These are phyloP conservation scores for Drosophila mayri DNA, from an alignment of 1,140 invertebrate genomes.

Conservation along the genomic window DNA sequence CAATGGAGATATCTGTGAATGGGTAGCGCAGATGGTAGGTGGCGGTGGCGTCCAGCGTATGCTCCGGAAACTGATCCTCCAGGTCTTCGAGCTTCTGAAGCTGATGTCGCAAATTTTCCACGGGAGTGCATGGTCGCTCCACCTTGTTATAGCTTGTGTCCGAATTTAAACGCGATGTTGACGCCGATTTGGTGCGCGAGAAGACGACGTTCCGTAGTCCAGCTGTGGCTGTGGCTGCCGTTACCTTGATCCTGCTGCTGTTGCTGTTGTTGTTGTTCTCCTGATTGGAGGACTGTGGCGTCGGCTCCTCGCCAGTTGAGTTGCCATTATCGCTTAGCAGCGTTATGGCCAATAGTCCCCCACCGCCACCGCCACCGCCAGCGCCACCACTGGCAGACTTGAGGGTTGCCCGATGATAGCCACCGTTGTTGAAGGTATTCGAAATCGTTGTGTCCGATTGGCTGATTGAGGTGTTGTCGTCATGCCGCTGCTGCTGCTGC, in stretches of 20 bases:
- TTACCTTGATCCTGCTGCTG: conserved; percentile 19
- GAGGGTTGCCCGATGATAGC: conserved; percentile 56
- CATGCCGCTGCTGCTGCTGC: conserved; percentile 74
- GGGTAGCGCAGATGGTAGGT: conserved; percentile 91
- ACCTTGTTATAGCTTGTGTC: conserved; percentile 58
- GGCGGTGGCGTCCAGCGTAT: conserved; percentile 89
- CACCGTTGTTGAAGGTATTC: conserved; percentile 73
- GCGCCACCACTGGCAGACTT: conserved; percentile 2
- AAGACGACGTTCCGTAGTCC: conserved; percentile 87
- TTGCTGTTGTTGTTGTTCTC: conserved; percentile 73
- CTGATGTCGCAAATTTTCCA: conserved; percentile 91
- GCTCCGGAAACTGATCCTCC: conserved; percentile 91
- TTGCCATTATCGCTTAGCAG: conserved; percentile 79
- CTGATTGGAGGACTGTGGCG: conserved; percentile 46
- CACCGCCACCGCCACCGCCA: neutral
- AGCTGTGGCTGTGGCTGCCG: neutral
- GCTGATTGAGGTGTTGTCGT: conserved; percentile 80
- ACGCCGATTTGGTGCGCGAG: conserved; percentile 88
- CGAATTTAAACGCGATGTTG: conserved; percentile 87
- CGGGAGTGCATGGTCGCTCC: conserved; percentile 87
- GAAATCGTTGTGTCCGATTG: conserved; percentile 83
- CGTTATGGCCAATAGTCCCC: conserved; percentile 2
- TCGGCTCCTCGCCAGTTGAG: conserved; percentile 60
- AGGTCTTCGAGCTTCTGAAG: conserved; percentile 91
- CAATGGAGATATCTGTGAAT: conserved; percentile 88